A percentile compares a stretch with the other conserved stretches of the same genome.
Evolutionary conservation across 2,113 vertebrate genomes (phyloP).

Genomic region (Carassius carassius): DNA sequence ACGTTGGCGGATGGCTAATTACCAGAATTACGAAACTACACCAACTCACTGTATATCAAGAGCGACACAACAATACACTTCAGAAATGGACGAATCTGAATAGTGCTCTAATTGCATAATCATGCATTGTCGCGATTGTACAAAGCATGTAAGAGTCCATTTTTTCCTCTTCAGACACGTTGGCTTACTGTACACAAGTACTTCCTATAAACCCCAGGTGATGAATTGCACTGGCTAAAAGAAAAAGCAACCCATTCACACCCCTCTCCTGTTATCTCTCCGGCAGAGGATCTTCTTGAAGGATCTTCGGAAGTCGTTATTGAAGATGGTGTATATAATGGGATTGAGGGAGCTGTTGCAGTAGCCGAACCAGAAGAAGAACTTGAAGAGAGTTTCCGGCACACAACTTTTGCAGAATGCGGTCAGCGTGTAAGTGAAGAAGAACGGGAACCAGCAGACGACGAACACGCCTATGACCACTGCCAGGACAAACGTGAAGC

Average conservation of each 20-base stretch:
- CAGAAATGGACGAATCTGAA: background rate
- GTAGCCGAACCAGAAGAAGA: slow-evolving; percentile 99
- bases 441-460: slow-evolving; percentile 98
- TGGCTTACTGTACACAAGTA: slow-evolving; percentile 56
- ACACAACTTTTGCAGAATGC: slow-evolving; percentile 85
- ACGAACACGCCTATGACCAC: slow-evolving; percentile 98
- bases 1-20: background rate
- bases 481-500: slow-evolving; percentile 95
- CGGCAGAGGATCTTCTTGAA: slow-evolving; percentile 98
- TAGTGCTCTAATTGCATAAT: slow-evolving; percentile 36
- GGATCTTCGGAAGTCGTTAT: slow-evolving; percentile 95
- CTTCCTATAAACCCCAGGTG: slow-evolving; percentile 42
- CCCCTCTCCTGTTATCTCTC: slow-evolving; percentile 81
- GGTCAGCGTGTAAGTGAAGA: slow-evolving; percentile 94
- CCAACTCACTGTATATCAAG: background rate
- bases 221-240: slow-evolving; percentile 49
- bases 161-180: background rate
- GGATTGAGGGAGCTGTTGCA: slow-evolving; percentile 98
- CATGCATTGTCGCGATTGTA: slow-evolving; percentile 19
- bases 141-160: slow-evolving; percentile 21
- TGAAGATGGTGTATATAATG: slow-evolving; percentile 98
- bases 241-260: slow-evolving; percentile 67
- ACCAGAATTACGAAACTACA: slow-evolving; percentile 17
- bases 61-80: slow-evolving; percentile 10
- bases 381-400: slow-evolving; percentile 90